Evolutionary conservation across 2,888 invertebrate species (phyloP), one percentile per base, ranked within the genome.

Genomic region (Eledone cirrhosa): DNA sequence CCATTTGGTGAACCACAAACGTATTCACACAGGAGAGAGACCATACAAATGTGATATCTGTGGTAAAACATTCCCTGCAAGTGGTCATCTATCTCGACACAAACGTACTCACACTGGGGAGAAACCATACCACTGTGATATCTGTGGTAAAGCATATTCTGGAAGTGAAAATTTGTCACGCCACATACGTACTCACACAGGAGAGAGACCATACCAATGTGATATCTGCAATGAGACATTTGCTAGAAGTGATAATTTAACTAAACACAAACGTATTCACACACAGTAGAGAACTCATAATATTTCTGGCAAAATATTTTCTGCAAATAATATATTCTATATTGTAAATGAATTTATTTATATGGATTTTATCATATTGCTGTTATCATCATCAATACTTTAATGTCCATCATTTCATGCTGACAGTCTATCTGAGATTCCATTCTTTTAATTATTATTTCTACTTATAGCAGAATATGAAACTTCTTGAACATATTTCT

Each of bases 71-170:
- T 67, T 67, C 27, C 27, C 67, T 67, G 27, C 27, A 31, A 67
- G 27, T 29, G n/a, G n/a, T 24, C 22, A 33, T 41, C 33, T 47
- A 22, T 33, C 29, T 29, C 29, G 24, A 5, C 74, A 47, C 33
- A 24, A 33, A 4, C 33, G 74, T 5, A 74, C 24, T 47, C 74
- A 24, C 86, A 86, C 16, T 85, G 85, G 75, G 85, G 92, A 7
- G 90, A 90, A 83, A 92, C 92, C 16, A 67, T 67, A 67, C 29
- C 16, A 27, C 22, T 67, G 67, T 67, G 67, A 67, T 27, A 27
- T 67, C 27, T 67, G 67, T 29, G 67, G 67, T 29, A 31, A 67
- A 29, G 19, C 67, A 14, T 67, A 27, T 4, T 67, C 67, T 7
- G 27, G 27, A 31, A 67, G 27, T 13, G 27, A 24, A 27, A 19